Conservation (phyloP, 1,140 invertebrate species). For the Laodelphax striatellus region DNA sequence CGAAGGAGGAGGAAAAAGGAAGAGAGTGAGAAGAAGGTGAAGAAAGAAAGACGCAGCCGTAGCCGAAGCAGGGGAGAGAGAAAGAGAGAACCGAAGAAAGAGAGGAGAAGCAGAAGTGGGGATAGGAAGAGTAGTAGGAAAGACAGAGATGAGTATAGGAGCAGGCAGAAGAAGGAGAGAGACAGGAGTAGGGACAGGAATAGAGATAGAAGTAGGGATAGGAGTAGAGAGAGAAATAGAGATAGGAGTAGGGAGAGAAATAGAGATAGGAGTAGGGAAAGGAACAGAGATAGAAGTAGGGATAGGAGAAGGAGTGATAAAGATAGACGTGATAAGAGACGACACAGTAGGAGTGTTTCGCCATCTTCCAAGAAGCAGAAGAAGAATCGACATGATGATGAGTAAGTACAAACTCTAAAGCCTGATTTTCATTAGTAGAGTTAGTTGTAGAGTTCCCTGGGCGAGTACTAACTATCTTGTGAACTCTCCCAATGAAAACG, state of each 20-base stretch:
- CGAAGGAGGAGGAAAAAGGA: constrained; percentile 15
- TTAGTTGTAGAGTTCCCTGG: too few relatives aligned
- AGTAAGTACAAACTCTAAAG: constrained; percentile 22
- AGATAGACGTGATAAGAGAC: constrained; percentile 28
- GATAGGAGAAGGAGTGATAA: constrained; percentile 22
- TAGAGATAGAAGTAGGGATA: too few relatives aligned
- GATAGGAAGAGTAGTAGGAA: constrained; percentile 26
- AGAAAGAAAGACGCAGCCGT: constrained; percentile 17
- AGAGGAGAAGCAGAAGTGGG: constrained; percentile 22
- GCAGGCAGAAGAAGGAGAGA: constrained; percentile 10
- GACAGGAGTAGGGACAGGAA: too few relatives aligned
- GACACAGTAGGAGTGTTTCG: not conserved
- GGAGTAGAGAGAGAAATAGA: too few relatives aligned
- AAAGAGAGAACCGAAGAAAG: constrained; percentile 28
- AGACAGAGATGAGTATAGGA: constrained; percentile 24
- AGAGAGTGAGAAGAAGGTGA: constrained; percentile 20
- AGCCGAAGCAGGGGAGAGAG: constrained; percentile 28
- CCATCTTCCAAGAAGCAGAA: constrained; percentile 7
- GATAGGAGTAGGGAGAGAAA: not conserved
- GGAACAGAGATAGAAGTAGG: constrained; percentile 21
- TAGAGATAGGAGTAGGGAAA: constrained; percentile 22
- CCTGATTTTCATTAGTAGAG: too few relatives aligned
- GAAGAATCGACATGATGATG: constrained; percentile 27
- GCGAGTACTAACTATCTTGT: too few relatives aligned
- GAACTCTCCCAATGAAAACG: too few relatives aligned